Conservation (phyloP, 2,797 vertebrate species). For the Helarctos malayanus region DNA sequence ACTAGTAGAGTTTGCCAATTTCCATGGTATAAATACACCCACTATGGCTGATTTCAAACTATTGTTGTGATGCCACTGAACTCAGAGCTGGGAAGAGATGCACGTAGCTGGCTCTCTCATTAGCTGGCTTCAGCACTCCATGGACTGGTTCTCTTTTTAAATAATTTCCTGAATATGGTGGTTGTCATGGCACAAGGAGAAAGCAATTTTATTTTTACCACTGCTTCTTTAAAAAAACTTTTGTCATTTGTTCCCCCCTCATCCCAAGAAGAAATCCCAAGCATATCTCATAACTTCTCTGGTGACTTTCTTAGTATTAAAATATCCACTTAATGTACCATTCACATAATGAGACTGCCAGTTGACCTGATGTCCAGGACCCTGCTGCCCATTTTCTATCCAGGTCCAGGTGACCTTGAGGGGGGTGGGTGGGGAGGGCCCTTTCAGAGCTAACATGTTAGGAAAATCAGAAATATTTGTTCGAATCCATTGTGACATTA, state of each 20-base stretch:
- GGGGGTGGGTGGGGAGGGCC: neutral
- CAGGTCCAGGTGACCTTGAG: neutral
- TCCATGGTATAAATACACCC: neutral
- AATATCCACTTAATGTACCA: neutral
- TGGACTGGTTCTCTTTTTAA: neutral
- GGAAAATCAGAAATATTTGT: neutral
- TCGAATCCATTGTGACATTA: neutral
- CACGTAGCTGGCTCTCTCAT: neutral
- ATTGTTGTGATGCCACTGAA: neutral
- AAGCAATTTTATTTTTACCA: neutral
- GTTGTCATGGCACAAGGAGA: neutral
- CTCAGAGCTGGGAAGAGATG: neutral
- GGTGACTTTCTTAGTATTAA: neutral
- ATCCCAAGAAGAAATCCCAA: neutral
- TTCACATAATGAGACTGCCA: neutral
- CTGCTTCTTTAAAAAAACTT: neutral
- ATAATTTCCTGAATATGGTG: neutral
- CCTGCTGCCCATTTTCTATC: neutral
- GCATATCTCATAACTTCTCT: neutral
- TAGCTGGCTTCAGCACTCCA: neutral
- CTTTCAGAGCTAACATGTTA: neutral
- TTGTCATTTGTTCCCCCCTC: neutral
- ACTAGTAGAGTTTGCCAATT: neutral
- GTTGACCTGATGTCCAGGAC: neutral
- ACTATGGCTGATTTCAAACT: neutral